These are phyloP conservation scores for Scaptomyza caliginosa DNA, from an alignment of 2,888 invertebrate species.

Conservation along the genomic window DNA sequence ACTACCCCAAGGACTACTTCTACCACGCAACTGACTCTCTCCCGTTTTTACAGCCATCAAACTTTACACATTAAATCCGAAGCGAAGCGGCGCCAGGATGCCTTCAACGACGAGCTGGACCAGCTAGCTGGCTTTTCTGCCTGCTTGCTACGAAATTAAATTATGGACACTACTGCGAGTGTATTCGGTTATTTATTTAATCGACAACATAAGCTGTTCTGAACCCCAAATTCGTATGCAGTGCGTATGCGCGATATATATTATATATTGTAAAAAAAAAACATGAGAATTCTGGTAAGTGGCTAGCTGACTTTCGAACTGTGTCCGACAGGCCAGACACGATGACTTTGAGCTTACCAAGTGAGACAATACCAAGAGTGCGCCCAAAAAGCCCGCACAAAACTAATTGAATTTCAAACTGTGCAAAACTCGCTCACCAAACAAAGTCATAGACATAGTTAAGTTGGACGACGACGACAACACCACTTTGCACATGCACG, in stretches of 20 bases:
- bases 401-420: conserved; percentile 77
- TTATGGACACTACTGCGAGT: conserved; percentile 49
- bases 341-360: conserved; percentile 12
- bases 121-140: background rate
- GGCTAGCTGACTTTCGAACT: conserved; percentile 35
- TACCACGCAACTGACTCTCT: background rate
- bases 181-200: conserved; percentile 70
- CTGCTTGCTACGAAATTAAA: conserved; percentile 56
- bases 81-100: conserved; percentile 44
- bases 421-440: conserved; percentile 72
- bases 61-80: conserved; percentile 68
- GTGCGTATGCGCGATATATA: conserved; percentile 50
- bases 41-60: conserved; percentile 39
- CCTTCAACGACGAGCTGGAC: background rate
- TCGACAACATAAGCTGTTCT: conserved; percentile 62
- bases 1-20: conserved; percentile 24
- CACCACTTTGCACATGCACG: conserved; percentile 51
- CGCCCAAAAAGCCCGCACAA: conserved; percentile 55
- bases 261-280: background rate
- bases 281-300: background rate
- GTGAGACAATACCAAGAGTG: conserved; percentile 44
- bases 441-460: conserved; percentile 70
- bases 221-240: conserved; percentile 12
- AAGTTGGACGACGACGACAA: conserved; percentile 29
- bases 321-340: conserved; percentile 22